Percentiles rank a stretch among this genome's conserved stretches.
phyloP scores from a whole-genome alignment of 2,797 vertebrate genomes.

The Enteromius unitaeniatus region DNA sequence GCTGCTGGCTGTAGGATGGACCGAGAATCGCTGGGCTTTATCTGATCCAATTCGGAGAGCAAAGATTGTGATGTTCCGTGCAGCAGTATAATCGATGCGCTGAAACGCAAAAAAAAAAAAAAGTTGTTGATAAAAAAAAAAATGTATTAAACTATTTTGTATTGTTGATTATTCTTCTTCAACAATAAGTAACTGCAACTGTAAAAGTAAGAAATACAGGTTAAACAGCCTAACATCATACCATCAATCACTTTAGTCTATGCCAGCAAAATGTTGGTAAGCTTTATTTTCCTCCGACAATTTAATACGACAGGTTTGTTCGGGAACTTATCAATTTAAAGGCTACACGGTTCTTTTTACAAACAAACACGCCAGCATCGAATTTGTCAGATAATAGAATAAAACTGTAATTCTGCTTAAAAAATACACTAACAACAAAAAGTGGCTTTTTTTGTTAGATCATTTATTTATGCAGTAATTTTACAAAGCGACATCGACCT shows the following conservation, averaged over 20 bases:
- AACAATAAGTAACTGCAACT: not conserved
- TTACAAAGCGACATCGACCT: not conserved
- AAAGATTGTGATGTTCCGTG: slow-evolving; percentile 35
- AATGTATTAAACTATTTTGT: not conserved
- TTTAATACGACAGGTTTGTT: not conserved
- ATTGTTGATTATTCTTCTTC: not conserved
- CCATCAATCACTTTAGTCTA: not conserved
- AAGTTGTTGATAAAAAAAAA: not conserved
- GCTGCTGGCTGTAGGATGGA: slow-evolving; percentile 61
- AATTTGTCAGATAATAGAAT: not conserved
- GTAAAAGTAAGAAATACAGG: not conserved
- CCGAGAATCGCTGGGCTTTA: slow-evolving; percentile 47
- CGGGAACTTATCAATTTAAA: not conserved
- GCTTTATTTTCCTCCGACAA: not conserved
- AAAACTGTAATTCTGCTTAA: not conserved
- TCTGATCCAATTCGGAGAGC: slow-evolving; percentile 45
- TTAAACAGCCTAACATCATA: not conserved
- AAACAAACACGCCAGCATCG: too few species aligned
- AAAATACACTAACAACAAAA: not conserved
- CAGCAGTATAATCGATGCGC: slow-evolving; percentile 38
- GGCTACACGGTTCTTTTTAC: not conserved
- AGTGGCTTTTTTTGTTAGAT: not conserved
- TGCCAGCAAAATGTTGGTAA: not conserved
- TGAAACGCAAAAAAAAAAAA: slow-evolving; percentile 40
- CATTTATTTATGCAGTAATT: not conserved